Base-by-base conservation (phyloP, 2,113 vertebrate species). In the Bos javanicus region DNA sequence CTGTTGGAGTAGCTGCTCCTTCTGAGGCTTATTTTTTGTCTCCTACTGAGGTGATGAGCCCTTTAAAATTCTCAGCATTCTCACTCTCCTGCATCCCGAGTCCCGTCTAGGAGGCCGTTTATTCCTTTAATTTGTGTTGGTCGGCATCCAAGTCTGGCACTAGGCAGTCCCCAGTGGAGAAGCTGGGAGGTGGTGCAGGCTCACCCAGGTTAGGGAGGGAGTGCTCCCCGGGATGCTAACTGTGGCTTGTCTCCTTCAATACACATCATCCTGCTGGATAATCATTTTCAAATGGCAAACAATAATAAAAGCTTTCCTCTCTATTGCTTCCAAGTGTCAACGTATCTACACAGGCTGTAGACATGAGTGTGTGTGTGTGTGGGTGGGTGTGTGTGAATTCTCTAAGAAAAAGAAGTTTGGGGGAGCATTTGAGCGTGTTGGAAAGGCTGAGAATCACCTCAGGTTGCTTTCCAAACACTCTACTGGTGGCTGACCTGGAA, bases 221-320 rank as follows among this genome's bases (percentile, higher is more conserved):
- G 39, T 64, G 54, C 16, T 94, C 93, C 71, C 15, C 0, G 11
- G 82, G 64, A 89, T 43, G 93, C 81, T 94, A 92, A 90, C 93
- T 17, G 43, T 11, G 54, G n/a, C 28, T 64, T 93, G 88, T 87
- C 78, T 95, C 93, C 93, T 97, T 88, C 28, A 85, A 64, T 46
- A 0, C 74, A 46, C 1, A 3, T 97, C 92, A 59, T 52, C 80
- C 25, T 26, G 48, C 57, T 1, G 4, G 87, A 74, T 97, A 94
- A 97, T 97, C 86, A 93, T 95, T 98, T 96, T 94, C 85, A 95
- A 96, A 95, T 64, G 96, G 81, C 96, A 97, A 94, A 80, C 74
- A 57, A 93, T 96, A 95, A 97, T 96, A 96, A 97, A 92, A 97
- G 50, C 17, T 98, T 96, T 96, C 93, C 88, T 97, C 85, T 93